These are phyloP conservation scores for Catocala fraxini DNA, from an alignment of 2,888 invertebrate genomes.

Conservation along the genomic window DNA sequence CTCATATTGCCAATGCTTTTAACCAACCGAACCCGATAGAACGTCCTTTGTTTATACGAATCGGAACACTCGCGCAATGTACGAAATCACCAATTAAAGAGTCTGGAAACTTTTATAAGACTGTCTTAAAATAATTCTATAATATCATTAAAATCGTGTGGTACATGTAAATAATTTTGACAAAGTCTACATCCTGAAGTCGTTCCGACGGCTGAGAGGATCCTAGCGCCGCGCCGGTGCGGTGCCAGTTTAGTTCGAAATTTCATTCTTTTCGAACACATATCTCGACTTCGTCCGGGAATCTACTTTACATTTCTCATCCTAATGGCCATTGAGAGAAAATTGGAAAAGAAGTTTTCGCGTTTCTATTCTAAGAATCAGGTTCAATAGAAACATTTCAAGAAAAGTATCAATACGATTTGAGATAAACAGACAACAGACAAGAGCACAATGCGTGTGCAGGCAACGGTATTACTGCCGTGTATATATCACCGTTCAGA, in stretches of 20 bases:
- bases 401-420: constrained; percentile 63
- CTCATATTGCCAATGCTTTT: constrained; percentile 31
- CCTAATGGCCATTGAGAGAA: constrained; percentile 87
- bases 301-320: constrained; percentile 87
- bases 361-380: constrained; percentile 70
- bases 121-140: constrained; percentile 29
- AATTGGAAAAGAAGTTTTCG: constrained; percentile 86
- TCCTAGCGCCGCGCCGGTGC: constrained; percentile 56
- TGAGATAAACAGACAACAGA: constrained; percentile 57
- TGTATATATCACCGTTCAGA: constrained; percentile 34
- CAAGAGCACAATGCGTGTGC: constrained; percentile 47
- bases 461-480: constrained; percentile 31
- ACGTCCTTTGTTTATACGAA: background rate
- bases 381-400: constrained; percentile 66
- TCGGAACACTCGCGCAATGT: no score
- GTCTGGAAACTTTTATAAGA: no score
- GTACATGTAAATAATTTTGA: constrained; percentile 65
- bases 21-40: background rate
- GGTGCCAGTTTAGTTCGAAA: constrained; percentile 78
- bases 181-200: constrained; percentile 65
- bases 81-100: no score
- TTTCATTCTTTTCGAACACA: constrained; percentile 85
- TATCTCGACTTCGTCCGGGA: constrained; percentile 83
- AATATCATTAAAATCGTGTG: constrained; percentile 34
- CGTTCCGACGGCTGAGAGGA: constrained; percentile 47